phyloP scores from a whole-genome alignment of 2,888 invertebrate species.

The Blera fallax region DNA sequence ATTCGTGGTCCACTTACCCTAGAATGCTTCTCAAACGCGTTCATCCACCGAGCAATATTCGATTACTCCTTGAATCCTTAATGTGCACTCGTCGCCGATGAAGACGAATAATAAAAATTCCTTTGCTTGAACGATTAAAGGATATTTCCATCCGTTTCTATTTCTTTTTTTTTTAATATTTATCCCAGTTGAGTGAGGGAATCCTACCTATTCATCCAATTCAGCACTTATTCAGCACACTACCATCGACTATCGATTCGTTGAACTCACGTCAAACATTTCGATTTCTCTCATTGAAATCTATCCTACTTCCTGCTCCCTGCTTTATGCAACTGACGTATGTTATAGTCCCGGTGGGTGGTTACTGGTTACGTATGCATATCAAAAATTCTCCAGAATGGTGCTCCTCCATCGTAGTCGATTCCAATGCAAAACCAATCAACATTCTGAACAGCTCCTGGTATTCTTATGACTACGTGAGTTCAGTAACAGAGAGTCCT shows the following conservation, averaged over 20 bases:
- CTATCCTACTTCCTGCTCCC: not conserved
- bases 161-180: conserved; percentile 21
- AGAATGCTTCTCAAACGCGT: not conserved
- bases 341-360: not conserved
- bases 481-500: conserved; percentile 10
- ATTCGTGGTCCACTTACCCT: not conserved
- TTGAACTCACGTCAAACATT: not conserved
- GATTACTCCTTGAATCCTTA: conserved; percentile 17
- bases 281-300: conserved; percentile 24
- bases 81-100: not conserved
- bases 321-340: conserved; percentile 19
- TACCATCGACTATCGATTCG: conserved; percentile 17
- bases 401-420: not conserved
- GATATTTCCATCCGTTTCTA: too few relatives aligned
- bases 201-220: conserved; percentile 14
- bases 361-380: not conserved
- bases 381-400: conserved; percentile 12
- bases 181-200: not conserved
- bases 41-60: not conserved
- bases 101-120: not conserved
- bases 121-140: conserved; percentile 4
- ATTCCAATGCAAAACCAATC: conserved; percentile 41
- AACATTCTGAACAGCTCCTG: conserved; percentile 31
- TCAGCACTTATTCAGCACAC: conserved; percentile 3
- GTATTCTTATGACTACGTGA: conserved; percentile 22